Conservation (phyloP, 2,888 invertebrate species). For the Balanococcus diminutus region DNA sequence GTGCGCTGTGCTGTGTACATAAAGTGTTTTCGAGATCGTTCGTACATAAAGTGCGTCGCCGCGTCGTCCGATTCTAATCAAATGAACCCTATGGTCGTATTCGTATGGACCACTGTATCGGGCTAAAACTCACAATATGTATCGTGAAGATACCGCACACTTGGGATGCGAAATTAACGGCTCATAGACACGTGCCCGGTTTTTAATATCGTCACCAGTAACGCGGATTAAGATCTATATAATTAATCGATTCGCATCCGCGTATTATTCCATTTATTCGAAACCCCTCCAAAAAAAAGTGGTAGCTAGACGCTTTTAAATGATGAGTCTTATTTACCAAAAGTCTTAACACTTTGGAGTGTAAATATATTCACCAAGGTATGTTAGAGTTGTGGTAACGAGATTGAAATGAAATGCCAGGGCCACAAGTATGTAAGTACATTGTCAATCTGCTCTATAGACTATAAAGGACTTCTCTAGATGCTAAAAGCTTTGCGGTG, state of each 20-base stretch:
- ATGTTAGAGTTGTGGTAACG: neutral
- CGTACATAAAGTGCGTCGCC: neutral
- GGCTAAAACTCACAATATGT: neutral
- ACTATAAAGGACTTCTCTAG: neutral
- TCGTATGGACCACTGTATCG: neutral
- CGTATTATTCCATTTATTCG: neutral
- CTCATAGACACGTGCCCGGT: neutral
- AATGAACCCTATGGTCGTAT: neutral
- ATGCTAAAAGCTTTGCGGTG: constrained; percentile 2
- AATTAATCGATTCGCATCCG: neutral
- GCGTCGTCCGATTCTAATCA: neutral
- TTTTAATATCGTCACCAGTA: constrained; percentile 23
- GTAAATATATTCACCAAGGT: neutral
- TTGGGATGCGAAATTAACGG: neutral
- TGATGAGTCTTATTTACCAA: neutral
- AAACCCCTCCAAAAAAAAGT: neutral
- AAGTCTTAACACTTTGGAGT: neutral
- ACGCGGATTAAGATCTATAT: constrained; percentile 6
- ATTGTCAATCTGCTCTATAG: neutral
- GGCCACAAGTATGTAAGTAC: neutral
- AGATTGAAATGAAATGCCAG: constrained; percentile 13
- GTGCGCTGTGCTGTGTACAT: neutral
- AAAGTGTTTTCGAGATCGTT: neutral
- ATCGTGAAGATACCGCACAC: neutral
- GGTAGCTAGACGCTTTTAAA: neutral